These are phyloP conservation scores for Grammatotria lemairii DNA, from an alignment of 2,113 vertebrate species.

Conservation along the genomic window DNA sequence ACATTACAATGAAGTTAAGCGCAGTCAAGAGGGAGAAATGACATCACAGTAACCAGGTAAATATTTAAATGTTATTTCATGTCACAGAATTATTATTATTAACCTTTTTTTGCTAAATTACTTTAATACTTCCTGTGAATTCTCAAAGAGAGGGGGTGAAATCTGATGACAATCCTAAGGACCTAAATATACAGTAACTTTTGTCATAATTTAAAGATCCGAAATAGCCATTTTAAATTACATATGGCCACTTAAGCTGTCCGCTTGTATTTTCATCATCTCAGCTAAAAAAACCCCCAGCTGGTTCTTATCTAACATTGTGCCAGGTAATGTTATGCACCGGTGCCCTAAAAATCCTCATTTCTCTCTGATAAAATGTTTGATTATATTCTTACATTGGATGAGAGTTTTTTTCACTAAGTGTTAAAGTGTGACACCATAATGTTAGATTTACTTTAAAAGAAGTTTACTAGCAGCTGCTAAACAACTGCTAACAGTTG, in stretches of 20 bases:
- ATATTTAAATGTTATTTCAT: neutral
- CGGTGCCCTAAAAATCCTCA: too few species aligned
- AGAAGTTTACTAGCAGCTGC: rapidly evolving
- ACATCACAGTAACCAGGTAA: neutral
- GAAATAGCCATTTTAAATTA: neutral
- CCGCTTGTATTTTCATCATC: rapidly evolving
- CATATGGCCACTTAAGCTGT: neutral
- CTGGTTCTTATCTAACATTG: too few species aligned
- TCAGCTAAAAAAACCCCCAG: neutral
- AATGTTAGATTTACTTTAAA: rapidly evolving
- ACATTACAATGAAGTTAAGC: rapidly evolving
- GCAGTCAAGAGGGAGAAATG: rapidly evolving
- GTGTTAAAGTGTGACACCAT: rapidly evolving
- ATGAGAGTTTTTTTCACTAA: neutral
- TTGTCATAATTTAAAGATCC: neutral
- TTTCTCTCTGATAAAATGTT: too few species aligned
- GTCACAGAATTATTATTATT: neutral
- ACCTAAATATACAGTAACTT: rapidly evolving
- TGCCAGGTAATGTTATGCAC: too few species aligned
- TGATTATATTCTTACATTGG: too few species aligned
- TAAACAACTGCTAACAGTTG: neutral
- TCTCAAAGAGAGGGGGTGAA: rapidly evolving
- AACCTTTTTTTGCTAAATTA: neutral
- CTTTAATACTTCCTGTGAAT: rapidly evolving
- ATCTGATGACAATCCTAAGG: neutral